Percentiles rank a stretch among this genome's conserved stretches.
Conservation (phyloP, 2,113 vertebrate genomes). For the Corythaixoides concolor region DNA sequence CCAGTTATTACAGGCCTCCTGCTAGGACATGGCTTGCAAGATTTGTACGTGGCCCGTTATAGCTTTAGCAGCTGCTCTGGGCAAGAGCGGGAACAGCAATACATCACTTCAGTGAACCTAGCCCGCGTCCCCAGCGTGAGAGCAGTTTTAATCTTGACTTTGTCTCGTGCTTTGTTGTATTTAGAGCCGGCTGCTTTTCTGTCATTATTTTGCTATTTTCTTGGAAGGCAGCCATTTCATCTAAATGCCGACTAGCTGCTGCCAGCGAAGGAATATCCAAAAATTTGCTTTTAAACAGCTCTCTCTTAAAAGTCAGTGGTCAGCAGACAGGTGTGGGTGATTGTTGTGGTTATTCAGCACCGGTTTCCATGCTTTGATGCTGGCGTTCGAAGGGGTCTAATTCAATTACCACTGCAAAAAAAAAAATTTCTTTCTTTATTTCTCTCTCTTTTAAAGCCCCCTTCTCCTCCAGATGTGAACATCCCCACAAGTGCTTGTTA, state of each 20-base stretch:
- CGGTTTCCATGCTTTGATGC: not conserved
- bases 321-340: conserved; percentile 35
- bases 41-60: conserved; percentile 1
- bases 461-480: not conserved
- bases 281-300: conserved; percentile 45
- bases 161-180: conserved; percentile 46
- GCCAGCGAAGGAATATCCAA: conserved; percentile 45
- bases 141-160: conserved; percentile 18
- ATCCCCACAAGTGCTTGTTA: not conserved
- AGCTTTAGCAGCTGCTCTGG: conserved; percentile 41
- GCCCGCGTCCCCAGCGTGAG: not conserved
- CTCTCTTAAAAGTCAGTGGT: conserved; percentile 24
- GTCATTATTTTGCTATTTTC: conserved; percentile 58
- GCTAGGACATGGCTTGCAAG: not conserved
- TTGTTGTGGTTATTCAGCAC: not conserved
- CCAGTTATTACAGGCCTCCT: conserved; percentile 2
- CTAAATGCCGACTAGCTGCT: conserved; percentile 46
- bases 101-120: not conserved
- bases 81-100: not conserved
- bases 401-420: not conserved
- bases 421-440: not conserved
- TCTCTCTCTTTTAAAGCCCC: not conserved
- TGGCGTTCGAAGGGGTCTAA: rapidly evolving
- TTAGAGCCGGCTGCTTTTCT: conserved; percentile 42
- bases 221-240: conserved; percentile 65